Percentiles rank a stretch among this genome's conserved stretches.
Evolutionary conservation across 1,140 invertebrate species (phyloP).

Genomic region (Drosophila murphyi): DNA sequence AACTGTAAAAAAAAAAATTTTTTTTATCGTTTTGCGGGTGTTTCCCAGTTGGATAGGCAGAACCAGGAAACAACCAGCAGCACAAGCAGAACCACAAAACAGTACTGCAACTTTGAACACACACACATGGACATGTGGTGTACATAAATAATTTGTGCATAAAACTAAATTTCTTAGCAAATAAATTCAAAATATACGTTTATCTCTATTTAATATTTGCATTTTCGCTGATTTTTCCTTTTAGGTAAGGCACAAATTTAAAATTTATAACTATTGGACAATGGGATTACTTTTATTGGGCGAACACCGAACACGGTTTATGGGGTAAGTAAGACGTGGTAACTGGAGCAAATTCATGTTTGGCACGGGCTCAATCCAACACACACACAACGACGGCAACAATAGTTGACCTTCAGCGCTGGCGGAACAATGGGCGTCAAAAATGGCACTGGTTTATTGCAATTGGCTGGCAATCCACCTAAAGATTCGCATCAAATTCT

Average conservation of each 20-base stretch:
- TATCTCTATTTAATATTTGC: constrained; percentile 48
- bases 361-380: constrained; percentile 51
- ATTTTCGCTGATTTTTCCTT: constrained; percentile 27
- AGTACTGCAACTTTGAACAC: constrained; percentile 16
- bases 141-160: constrained; percentile 50
- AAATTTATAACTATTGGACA: constrained; percentile 7
- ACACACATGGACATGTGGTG: background rate
- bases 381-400: constrained; percentile 45
- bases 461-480: constrained; percentile 34
- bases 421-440: constrained; percentile 29
- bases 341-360: constrained; percentile 59
- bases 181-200: constrained; percentile 42
- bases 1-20: constrained; percentile 33
- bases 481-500: constrained; percentile 40
- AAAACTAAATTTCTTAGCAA: constrained; percentile 46
- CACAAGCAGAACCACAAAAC: constrained; percentile 16
- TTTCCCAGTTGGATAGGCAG: constrained; percentile 12
- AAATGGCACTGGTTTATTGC: constrained; percentile 7
- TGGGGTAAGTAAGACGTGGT: constrained; percentile 58
- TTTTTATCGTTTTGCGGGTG: constrained; percentile 43
- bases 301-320: background rate
- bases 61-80: constrained; percentile 1
- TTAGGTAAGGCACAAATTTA: constrained; percentile 48
- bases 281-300: background rate
- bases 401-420: constrained; percentile 26